Evolutionary conservation across 2,888 invertebrate species (phyloP).

Genomic region (Drosophila heteroneura): DNA sequence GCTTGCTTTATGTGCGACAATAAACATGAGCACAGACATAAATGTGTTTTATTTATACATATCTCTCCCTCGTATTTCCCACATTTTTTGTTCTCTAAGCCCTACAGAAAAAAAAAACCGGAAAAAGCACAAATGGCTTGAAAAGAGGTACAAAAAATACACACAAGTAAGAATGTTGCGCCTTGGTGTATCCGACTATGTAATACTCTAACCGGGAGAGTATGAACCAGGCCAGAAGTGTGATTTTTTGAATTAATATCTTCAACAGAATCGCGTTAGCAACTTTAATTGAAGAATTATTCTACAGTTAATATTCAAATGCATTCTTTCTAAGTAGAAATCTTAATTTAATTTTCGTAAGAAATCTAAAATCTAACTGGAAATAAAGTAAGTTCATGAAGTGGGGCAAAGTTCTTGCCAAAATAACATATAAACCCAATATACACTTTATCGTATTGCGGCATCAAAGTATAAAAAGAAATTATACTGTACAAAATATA

Average conservation of each 20-base stretch:
- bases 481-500: constrained; percentile 28
- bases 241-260: neutral
- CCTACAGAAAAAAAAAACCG: constrained; percentile 21
- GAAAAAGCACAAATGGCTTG: constrained; percentile 30
- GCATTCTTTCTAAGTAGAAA: neutral
- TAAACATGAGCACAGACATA: constrained; percentile 78
- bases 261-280: neutral
- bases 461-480: constrained; percentile 11
- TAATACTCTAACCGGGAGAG: neutral
- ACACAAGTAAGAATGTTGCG: neutral
- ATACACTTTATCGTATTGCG: neutral
- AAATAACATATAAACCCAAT: neutral
- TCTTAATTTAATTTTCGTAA: neutral
- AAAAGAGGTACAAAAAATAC: constrained; percentile 49
- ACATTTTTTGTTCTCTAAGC: constrained; percentile 27
- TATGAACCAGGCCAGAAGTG: neutral
- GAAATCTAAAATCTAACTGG: neutral
- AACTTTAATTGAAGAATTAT: neutral
- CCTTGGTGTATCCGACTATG: neutral
- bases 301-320: neutral
- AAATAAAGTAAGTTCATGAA: too few relatives aligned
- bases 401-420: neutral
- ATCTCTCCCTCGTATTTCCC: constrained; percentile 18
- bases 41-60: constrained; percentile 65
- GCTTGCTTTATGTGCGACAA: constrained; percentile 77